A percentile compares a stretch with the other conserved stretches of the same genome.
Evolutionary conservation across 2,888 invertebrate genomes (phyloP).

Genomic region (Crematogaster levior): DNA sequence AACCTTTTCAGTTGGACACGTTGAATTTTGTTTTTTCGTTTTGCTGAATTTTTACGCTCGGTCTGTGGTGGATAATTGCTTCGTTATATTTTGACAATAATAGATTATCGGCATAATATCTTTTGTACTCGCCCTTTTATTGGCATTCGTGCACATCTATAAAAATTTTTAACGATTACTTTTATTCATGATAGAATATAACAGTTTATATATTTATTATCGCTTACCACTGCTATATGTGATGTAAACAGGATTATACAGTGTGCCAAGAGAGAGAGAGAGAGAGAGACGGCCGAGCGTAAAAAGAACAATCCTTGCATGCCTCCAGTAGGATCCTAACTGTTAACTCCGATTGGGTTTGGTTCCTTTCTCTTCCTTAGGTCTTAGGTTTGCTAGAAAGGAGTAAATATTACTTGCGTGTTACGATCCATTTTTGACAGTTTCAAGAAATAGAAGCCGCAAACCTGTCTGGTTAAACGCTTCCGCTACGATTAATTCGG

Average conservation of each 20-base stretch:
- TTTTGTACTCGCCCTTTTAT: neutral
- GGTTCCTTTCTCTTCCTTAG: conserved; percentile 70
- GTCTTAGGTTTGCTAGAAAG: conserved; percentile 55
- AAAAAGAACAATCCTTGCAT: conserved; percentile 79
- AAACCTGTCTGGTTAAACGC: neutral
- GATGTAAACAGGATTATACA: neutral
- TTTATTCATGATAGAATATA: neutral
- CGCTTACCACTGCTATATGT: neutral
- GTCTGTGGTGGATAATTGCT: conserved; percentile 56
- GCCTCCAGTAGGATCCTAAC: conserved; percentile 81
- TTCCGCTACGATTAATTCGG: conserved; percentile 23
- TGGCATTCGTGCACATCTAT: neutral
- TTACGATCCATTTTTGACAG: conserved; percentile 43
- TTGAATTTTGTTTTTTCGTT: conserved; percentile 83
- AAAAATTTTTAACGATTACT: neutral
- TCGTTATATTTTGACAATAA: neutral
- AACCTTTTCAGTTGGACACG: conserved; percentile 84
- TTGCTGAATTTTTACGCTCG: conserved; percentile 83
- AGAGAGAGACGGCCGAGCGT: conserved; percentile 77
- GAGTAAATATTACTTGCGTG: conserved; percentile 49
- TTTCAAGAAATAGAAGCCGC: conserved; percentile 22
- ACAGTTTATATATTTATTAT: neutral
- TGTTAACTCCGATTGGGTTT: conserved; percentile 77
- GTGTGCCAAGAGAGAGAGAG: neutral
- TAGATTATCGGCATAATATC: conserved; percentile 14